Conservation (phyloP, 2,797 vertebrate species). For the Falco rusticolus region DNA sequence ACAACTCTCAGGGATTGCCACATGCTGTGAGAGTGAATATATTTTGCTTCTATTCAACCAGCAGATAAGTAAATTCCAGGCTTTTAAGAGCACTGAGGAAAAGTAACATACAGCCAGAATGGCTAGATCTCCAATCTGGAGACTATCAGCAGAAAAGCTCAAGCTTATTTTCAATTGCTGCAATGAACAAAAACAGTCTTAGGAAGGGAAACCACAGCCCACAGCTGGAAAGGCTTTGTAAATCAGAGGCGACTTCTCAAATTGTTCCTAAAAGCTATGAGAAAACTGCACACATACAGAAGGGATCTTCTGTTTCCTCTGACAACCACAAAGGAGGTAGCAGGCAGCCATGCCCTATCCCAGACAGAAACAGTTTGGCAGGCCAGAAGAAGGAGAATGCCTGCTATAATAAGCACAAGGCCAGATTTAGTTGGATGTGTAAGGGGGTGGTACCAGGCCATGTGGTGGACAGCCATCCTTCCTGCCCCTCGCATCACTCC, state of each 20-base stretch:
- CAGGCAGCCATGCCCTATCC: neutral
- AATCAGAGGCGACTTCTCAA: neutral
- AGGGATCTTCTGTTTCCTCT: neutral
- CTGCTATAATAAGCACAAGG: neutral
- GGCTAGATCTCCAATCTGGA: neutral
- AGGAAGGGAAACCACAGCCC: neutral
- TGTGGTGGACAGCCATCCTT: neutral
- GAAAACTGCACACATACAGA: neutral
- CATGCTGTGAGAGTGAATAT: neutral
- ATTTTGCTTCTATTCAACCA: neutral
- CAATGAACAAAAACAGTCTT: neutral
- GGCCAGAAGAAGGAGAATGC: neutral
- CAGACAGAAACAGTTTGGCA: neutral
- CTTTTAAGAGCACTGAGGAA: neutral
- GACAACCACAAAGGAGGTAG: neutral
- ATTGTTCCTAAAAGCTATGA: neutral
- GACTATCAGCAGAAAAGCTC: neutral
- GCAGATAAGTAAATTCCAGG: neutral
- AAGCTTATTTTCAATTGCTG: neutral
- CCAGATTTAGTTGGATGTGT: neutral
- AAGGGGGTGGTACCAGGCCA: neutral
- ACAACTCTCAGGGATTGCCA: neutral
- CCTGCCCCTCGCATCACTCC: neutral
- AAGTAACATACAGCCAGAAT: neutral
- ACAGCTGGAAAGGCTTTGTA: neutral